A percentile compares a stretch with the other conserved stretches of the same genome.
These are phyloP conservation scores for Beroe ovata DNA, from an alignment of 37 sponge, comb jelly and placozoan genomes.

Conservation along the genomic window DNA sequence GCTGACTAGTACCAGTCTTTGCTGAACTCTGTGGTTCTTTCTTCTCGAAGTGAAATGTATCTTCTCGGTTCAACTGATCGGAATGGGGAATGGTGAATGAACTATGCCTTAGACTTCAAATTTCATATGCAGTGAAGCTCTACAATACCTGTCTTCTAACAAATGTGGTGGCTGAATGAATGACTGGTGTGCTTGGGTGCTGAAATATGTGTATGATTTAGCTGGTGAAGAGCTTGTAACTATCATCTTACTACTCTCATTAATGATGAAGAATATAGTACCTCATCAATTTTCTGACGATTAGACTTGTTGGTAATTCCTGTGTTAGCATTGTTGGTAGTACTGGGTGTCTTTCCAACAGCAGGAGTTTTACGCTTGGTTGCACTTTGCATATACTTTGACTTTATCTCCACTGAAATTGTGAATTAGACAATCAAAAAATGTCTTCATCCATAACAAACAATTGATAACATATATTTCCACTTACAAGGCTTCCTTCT, in stretches of 20 bases:
- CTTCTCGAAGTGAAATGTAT: constrained; percentile 30
- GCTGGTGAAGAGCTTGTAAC: not conserved
- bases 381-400: constrained; percentile 56
- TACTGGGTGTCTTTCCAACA: constrained; percentile 42
- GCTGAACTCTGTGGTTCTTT: not conserved
- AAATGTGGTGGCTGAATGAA: not conserved
- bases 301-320: constrained; percentile 6
- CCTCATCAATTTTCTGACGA: constrained; percentile 56
- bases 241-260: not conserved
- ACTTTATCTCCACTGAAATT: constrained; percentile 28
- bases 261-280: too few relatives aligned
- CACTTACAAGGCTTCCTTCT: constrained; percentile 24
- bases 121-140: not conserved
- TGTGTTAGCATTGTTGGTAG: not conserved
- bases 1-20: constrained; percentile 5
- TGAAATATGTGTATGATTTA: constrained; percentile 1
- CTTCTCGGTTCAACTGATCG: constrained; percentile 52
- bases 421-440: not conserved
- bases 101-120: not conserved
- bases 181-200: constrained; percentile 48
- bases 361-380: constrained; percentile 15
- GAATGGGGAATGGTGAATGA: not conserved
- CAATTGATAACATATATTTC: not conserved
- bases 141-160: constrained; percentile 26
- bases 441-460: too few relatives aligned